Evolutionary conservation across 2,888 invertebrate genomes (phyloP), one percentile per base, ranked within the genome.

Genomic region (Ichneumoninae sp.): DNA sequence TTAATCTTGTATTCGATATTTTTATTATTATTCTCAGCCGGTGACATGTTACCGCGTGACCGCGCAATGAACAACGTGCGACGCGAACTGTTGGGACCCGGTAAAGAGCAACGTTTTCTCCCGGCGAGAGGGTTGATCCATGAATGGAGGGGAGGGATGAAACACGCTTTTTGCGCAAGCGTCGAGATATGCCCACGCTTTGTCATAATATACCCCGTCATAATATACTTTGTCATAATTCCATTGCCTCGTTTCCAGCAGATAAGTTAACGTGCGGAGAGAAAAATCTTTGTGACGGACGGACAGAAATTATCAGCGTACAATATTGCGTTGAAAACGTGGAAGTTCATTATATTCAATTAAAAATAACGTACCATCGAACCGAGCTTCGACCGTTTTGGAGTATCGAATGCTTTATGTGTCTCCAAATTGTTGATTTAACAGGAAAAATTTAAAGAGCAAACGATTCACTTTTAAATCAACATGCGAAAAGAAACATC

Each of bases 101-200:
- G 77, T 82, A 82, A 84, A 82, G 75, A 83, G 80, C 75, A 82
- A 83, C 88, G 87, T 87, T 86, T 90, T 62, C 62, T 88, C 88
- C 89, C 87, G 87, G 85, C 80, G 68, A 82, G 76, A 85, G 90
- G 91, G 90, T 89, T 92, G 90, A 88, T 90, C 90, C 90, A 89
- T 89, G 86, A 88, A 89, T 88, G 90, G 89, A 88, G 89, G 86
- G 89, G 88, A 86, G 87, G 88, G 89, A n/a, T 69, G 68, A 62
- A 19, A 72, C 44, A 68, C 47, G 60, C 22, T 80, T 77, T 65
- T 80, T 82, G 89, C 91, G 91, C 91, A 90, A 76, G 90, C 91
- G 90, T 83, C 84, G 60, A 72, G 30, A 44, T 40, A 44, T 87
- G 80, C 89, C 91, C 90, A 90, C 91, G 89, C 91, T 88, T 88